Evolutionary conservation across 2,888 invertebrate species (phyloP), one percentile per base, ranked within the genome.

Genomic region (Eupeodes luniger): DNA sequence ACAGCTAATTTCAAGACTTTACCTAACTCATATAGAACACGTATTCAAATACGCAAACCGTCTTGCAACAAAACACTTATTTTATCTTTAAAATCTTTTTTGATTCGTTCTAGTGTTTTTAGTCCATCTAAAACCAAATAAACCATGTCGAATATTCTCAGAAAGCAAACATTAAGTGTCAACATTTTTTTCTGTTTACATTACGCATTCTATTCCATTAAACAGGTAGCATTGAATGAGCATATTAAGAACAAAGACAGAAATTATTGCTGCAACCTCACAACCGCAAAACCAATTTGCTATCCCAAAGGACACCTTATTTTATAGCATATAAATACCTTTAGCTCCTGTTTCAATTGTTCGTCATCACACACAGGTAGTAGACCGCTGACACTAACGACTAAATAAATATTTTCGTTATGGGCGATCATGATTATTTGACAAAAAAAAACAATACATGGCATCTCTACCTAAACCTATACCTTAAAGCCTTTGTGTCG

Each of bases 311-410:
- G 70, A 85, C 75, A 79, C 49, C 72, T 72, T 74, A 78, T 74
- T 75, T 75, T 62, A 79, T 53, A 69, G 66, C 55, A 40, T 40
- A 19, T 19, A 19, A 57, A 4, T 27, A 27, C 0, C 7, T 53
- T 19, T 40, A 53, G 86, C 86, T 86, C 70, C 86, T 75, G 86
- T 86, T 86, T 86, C 74, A 36, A 82, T 82, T 75, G 64, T 62
- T 62, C 69, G 27, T 27, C 34, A 10, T 40, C 40, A 40, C 40
- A 40, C 40, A 40, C 40, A 40, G 6, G 40, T 40, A 40, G 40
- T 79, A 85, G 61, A 69, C 36, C 27, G 12, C 1, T 12, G 16
- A n/a, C n/a, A 51, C 7, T n/a, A 7, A 11, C 6, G 61, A 27
- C 6, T 12, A 76, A 51, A 67, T 67, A 81, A 81, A 78, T 82